Conservation (phyloP, 2,113 vertebrate genomes). For the Pygoscelis antarcticus region DNA sequence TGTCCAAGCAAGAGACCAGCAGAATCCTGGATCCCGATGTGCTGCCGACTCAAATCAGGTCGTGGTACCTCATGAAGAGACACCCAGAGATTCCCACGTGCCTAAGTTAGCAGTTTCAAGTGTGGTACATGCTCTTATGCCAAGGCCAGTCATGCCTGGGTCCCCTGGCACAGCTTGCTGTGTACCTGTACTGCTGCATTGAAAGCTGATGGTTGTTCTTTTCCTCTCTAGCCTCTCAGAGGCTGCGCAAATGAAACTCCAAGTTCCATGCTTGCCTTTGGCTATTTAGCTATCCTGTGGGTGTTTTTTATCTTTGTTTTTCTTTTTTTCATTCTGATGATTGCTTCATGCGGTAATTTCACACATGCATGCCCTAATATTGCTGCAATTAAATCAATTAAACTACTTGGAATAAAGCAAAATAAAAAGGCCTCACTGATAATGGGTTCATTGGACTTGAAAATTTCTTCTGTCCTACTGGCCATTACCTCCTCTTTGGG, state of each 20-base stretch:
- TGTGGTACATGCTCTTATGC: background rate
- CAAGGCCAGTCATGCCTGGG: background rate
- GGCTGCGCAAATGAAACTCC: background rate
- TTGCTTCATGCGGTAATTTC: conserved; percentile 1
- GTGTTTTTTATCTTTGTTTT: background rate
- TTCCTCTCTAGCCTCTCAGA: background rate
- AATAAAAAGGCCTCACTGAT: background rate
- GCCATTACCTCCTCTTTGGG: background rate
- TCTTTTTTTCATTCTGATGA: background rate
- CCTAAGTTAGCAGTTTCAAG: background rate
- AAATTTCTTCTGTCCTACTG: background rate
- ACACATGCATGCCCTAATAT: background rate
- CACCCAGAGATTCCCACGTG: background rate
- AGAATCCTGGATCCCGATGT: background rate
- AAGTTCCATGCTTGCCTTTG: background rate
- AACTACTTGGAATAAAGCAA: background rate
- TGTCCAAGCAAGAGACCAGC: background rate
- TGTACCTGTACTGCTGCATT: background rate
- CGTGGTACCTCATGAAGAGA: background rate
- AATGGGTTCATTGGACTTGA: background rate
- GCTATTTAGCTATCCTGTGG: background rate
- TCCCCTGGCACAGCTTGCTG: background rate
- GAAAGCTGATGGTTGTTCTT: background rate
- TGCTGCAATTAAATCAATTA: conserved; percentile 21
- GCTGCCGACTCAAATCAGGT: background rate